Conservation (phyloP, 2,888 invertebrate species). For the Eurois occulta region DNA sequence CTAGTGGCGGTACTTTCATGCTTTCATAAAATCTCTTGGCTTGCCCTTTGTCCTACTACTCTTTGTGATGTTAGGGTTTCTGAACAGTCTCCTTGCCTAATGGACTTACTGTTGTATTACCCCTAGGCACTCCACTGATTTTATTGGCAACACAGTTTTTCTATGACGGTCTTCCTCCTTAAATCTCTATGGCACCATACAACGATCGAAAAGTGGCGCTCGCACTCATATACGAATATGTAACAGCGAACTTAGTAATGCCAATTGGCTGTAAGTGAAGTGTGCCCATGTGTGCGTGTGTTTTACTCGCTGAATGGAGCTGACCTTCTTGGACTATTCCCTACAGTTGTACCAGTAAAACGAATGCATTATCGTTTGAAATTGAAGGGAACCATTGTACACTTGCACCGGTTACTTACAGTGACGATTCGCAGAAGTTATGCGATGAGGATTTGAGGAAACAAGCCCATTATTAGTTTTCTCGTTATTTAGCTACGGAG, state of each 20-base stretch:
- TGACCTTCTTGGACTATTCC: neutral
- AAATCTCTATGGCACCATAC: neutral
- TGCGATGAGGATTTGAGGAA: slow-evolving; percentile 20
- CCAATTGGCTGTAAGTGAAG: neutral
- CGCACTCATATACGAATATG: neutral
- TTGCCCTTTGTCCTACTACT: neutral
- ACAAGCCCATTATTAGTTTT: slow-evolving; percentile 24
- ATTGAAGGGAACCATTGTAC: slow-evolving; percentile 39
- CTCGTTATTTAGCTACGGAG: slow-evolving; percentile 19
- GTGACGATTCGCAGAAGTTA: slow-evolving; percentile 36
- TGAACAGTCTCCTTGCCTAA: neutral
- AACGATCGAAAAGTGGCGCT: neutral
- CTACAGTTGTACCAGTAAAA: slow-evolving; percentile 21
- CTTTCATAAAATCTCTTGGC: neutral
- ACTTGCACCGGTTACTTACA: slow-evolving; percentile 7
- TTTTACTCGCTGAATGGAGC: neutral
- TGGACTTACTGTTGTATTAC: neutral
- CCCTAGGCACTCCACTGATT: neutral
- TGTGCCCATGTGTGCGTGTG: neutral
- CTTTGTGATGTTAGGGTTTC: neutral
- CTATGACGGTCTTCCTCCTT: neutral
- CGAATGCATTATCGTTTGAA: slow-evolving; percentile 44
- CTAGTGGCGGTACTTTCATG: neutral
- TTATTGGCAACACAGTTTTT: neutral
- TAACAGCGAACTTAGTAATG: neutral